These are phyloP conservation scores for Pangasius sanitwongsei DNA, from an alignment of 2,797 vertebrate genomes.

Conservation along the genomic window DNA sequence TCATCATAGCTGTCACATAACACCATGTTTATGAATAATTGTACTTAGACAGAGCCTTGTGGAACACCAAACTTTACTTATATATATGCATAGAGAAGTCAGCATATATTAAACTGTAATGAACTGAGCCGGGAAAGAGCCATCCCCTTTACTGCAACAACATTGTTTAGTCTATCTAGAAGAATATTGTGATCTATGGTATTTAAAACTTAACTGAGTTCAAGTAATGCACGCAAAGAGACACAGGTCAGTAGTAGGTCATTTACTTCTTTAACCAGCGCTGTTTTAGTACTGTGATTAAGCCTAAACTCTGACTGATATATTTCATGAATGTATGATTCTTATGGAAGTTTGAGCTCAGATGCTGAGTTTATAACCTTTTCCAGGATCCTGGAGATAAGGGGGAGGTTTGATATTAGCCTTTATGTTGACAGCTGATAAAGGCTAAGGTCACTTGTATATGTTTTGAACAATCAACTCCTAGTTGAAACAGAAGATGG, in stretches of 20 bases:
- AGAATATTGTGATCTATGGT: too few species aligned
- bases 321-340: neutral
- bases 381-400: neutral
- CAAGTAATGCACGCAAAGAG: neutral
- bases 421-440: neutral
- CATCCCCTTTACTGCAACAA: neutral
- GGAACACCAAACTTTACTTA: neutral
- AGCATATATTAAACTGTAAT: neutral
- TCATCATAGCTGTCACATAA: neutral
- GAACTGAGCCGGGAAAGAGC: neutral
- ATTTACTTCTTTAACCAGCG: constrained; percentile 1
- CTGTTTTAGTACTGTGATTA: neutral
- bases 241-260: neutral
- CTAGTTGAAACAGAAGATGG: neutral
- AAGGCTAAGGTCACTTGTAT: neutral
- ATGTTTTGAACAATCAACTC: neutral
- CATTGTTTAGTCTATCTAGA: neutral
- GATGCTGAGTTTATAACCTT: neutral
- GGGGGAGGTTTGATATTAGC: neutral
- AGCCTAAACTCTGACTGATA: neutral
- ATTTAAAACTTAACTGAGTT: neutral
- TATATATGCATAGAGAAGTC: neutral
- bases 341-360: neutral
- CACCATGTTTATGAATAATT: neutral
- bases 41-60: neutral